phyloP scores from a whole-genome alignment of 1,140 invertebrate species.

The Ladona fulva region DNA sequence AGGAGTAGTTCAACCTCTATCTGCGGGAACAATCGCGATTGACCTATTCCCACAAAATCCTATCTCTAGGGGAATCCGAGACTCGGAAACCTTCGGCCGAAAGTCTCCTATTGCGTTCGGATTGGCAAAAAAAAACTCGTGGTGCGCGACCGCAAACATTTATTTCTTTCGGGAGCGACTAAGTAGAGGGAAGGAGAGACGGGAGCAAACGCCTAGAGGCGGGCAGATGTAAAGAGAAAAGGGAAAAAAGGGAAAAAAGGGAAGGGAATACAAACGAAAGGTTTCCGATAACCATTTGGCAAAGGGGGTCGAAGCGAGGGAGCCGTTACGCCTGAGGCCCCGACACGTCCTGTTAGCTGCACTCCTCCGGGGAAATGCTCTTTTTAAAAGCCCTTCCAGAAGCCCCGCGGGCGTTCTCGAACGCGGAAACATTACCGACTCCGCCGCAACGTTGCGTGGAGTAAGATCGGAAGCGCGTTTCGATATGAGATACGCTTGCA shows the following conservation, averaged over 20 bases:
- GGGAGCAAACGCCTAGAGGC: background rate
- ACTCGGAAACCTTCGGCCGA: background rate
- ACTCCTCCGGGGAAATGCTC: too few relatives aligned
- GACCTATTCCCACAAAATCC: background rate
- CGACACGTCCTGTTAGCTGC: too few relatives aligned
- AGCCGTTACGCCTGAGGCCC: background rate
- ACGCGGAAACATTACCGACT: too few relatives aligned
- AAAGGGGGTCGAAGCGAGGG: background rate
- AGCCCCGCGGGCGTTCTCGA: too few relatives aligned
- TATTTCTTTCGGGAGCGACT: background rate
- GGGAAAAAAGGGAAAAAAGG: background rate
- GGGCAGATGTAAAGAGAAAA: background rate
- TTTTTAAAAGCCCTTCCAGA: too few relatives aligned
- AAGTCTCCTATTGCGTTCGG: background rate
- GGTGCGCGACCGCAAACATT: constrained; percentile 2
- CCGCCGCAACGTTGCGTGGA: too few relatives aligned
- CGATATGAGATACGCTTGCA: too few relatives aligned
- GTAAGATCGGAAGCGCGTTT: too few relatives aligned
- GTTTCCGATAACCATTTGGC: too few relatives aligned
- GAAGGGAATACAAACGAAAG: background rate
- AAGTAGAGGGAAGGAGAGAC: background rate
- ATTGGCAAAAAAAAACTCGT: background rate
- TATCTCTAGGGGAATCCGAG: background rate
- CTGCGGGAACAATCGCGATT: background rate
- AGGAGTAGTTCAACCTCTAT: background rate